Conservation (phyloP, 2,113 vertebrate genomes). For the Colinus virginianus region DNA sequence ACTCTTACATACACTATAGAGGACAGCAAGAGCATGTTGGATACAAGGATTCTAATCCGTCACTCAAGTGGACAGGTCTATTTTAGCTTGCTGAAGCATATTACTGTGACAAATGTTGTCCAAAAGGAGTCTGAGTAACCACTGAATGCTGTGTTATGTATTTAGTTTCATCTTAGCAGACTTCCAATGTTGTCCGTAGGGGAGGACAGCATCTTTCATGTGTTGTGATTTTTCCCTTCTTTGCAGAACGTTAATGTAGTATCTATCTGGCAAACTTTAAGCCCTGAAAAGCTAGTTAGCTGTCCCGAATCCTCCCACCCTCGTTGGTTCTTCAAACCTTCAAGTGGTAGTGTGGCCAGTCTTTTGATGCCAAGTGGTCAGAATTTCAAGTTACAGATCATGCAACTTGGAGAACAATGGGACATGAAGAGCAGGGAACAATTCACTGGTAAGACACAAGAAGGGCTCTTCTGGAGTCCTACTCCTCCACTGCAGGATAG, state of each 20-base stretch:
- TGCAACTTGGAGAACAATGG: background rate
- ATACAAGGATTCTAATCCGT: background rate
- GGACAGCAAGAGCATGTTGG: background rate
- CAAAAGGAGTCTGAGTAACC: background rate
- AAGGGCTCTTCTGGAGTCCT: background rate
- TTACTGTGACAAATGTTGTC: background rate
- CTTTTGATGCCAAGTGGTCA: background rate
- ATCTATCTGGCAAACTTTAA: background rate
- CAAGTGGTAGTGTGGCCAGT: background rate
- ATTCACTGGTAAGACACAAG: background rate
- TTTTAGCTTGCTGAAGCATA: background rate
- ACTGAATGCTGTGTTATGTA: background rate
- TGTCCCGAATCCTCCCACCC: background rate
- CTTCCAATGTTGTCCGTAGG: background rate
- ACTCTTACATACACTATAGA: background rate
- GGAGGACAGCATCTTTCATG: background rate
- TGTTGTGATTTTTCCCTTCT: background rate
- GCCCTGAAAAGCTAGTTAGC: background rate
- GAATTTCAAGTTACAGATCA: background rate
- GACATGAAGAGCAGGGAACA: background rate
- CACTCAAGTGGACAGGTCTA: background rate
- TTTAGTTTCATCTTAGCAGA: background rate
- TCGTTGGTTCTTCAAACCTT: background rate
- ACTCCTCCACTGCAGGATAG: background rate
- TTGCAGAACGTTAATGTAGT: rapidly evolving